Percentiles rank a stretch among this genome's conserved stretches.
Conservation (phyloP, 2,888 invertebrate genomes). For the Fragum sueziense region DNA sequence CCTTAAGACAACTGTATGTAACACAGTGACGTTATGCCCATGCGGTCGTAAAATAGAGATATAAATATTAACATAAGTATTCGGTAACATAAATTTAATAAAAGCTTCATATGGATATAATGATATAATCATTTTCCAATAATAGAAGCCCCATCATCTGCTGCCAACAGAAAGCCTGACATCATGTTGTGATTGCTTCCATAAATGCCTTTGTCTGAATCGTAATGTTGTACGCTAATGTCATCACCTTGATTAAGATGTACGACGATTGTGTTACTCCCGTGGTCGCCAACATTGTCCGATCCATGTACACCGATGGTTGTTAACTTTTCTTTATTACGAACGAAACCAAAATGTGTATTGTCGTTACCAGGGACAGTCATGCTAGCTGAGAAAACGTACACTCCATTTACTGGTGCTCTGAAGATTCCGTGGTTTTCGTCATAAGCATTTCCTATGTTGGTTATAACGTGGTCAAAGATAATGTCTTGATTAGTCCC, state of each 20-base stretch:
- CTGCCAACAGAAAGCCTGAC: not conserved
- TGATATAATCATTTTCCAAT: not conserved
- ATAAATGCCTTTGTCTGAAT: not conserved
- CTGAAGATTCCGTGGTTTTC: not conserved
- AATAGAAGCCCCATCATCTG: not conserved
- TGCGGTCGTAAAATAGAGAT: too few relatives aligned
- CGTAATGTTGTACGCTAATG: not conserved
- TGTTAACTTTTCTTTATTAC: not conserved
- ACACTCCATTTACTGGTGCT: not conserved
- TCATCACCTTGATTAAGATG: not conserved
- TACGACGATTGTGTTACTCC: not conserved
- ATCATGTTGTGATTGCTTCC: not conserved
- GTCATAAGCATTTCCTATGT: slow-evolving; percentile 3
- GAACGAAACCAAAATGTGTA: not conserved
- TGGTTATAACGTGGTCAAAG: slow-evolving; percentile 1
- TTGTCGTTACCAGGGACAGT: not conserved
- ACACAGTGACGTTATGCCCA: too few relatives aligned
- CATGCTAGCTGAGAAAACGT: not conserved
- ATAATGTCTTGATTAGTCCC: not conserved
- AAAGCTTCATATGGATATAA: too few relatives aligned
- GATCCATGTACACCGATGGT: not conserved
- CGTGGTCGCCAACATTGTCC: not conserved
- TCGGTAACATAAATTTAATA: too few relatives aligned
- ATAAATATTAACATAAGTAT: too few relatives aligned
- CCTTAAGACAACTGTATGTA: too few relatives aligned